Evolutionary conservation across 2,797 vertebrate genomes (phyloP).

Genomic region (Kryptopterus vitreolus): DNA sequence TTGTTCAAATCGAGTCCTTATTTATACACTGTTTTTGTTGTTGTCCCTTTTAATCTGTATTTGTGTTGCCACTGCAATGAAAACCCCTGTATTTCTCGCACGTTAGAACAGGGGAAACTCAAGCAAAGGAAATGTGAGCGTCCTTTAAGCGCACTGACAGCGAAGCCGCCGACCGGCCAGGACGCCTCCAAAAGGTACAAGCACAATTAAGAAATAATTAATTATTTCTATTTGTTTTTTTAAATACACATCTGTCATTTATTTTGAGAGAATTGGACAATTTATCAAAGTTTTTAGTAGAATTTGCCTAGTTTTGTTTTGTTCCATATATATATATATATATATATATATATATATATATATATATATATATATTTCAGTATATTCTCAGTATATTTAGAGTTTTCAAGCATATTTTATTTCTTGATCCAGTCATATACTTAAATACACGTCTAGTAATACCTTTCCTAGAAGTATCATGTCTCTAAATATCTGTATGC

Average conservation of each 20-base stretch:
- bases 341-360: too few relatives aligned
- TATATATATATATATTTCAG: too few relatives aligned
- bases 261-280: too few relatives aligned
- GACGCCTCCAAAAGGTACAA: slow-evolving; percentile 73
- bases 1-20: too few relatives aligned
- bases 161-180: slow-evolving; percentile 69
- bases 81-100: slow-evolving; percentile 45
- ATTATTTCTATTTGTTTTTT: neutral
- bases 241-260: too few relatives aligned
- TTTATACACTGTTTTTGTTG: neutral
- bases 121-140: slow-evolving; percentile 81
- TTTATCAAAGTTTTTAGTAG: too few relatives aligned
- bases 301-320: too few relatives aligned
- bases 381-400: too few relatives aligned
- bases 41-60: neutral
- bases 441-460: neutral
- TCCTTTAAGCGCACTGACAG: slow-evolving; percentile 63
- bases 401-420: too few relatives aligned
- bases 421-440: neutral
- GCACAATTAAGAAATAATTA: neutral
- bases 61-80: neutral
- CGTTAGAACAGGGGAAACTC: slow-evolving; percentile 73
- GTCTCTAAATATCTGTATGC: neutral
- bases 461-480: neutral
- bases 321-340: too few relatives aligned